Base-by-base conservation (phyloP, 1,140 invertebrate species). In the Aphis craccivora region DNA sequence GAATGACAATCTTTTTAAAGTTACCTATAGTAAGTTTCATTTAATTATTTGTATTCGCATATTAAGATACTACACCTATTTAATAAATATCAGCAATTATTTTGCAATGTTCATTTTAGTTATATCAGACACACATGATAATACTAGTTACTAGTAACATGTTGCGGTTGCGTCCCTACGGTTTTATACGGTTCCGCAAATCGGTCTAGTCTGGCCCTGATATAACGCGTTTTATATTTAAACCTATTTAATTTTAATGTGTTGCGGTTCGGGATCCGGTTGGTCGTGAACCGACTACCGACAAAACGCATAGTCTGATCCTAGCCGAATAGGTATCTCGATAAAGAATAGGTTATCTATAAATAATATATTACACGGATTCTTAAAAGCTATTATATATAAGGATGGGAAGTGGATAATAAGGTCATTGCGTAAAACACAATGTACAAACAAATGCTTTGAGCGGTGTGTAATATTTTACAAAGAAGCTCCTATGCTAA, bases 311-410 rank as follows among this genome's bases (percentile, higher is more conserved):
- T n/a, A n/a, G n/a, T n/a, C n/a, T n/a, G n/a, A n/a, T n/a, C n/a
- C n/a, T n/a, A n/a, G n/a, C n/a, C 30, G 9, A 45, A 45, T 87
- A 40, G 76, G 9, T 84, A 88, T 88, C n/a, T 35, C 35, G 43
- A 87, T 87, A 86, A 86, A 86, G 43, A 2, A 48, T 87, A 88
- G 45, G 45, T 88, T 88, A 88, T 88, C 45, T 51, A 8, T 88
- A 35, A 88, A 88, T 67, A 67, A 67, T 35, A 51, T 53, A 8
- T 88, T 88, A 35, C n/a, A n/a, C n/a, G 45, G 45, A 35, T 35
- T 88, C 45, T 51, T 87, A 9, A 45, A 87, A 87, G 11, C 7
- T 30, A 48, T 35, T 87, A 35, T 51, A 53, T 88, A 88, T 35
- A 35, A 4, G 8, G 9, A 43, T 86, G 23, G 83, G 23, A 86